Percentiles rank a stretch among this genome's conserved stretches.
These are phyloP conservation scores for Aphidius colemani DNA, from an alignment of 2,888 invertebrate genomes.

Conservation along the genomic window DNA sequence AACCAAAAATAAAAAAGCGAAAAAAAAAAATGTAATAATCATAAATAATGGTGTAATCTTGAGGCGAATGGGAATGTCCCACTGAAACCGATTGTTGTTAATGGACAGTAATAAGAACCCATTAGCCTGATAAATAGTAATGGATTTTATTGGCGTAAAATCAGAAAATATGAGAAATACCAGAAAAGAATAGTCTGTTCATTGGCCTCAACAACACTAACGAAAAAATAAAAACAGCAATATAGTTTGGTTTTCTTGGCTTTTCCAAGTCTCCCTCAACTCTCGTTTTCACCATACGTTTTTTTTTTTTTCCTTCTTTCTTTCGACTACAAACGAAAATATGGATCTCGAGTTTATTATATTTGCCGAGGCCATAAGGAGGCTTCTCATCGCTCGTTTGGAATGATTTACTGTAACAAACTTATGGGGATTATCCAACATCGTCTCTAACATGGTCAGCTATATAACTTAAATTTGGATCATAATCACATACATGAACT, in stretches of 20 bases:
- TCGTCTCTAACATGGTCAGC: neutral
- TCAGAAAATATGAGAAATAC: constrained; percentile 57
- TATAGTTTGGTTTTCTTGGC: constrained; percentile 25
- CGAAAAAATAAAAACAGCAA: neutral
- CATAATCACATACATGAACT: no score
- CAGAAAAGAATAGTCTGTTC: constrained; percentile 34
- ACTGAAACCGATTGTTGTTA: constrained; percentile 54
- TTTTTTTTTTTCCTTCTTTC: constrained; percentile 43
- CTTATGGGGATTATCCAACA: no score
- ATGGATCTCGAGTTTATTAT: constrained; percentile 59
- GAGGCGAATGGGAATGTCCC: neutral
- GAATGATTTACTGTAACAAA: constrained; percentile 15
- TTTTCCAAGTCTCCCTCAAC: constrained; percentile 17
- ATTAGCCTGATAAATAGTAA: constrained; percentile 61
- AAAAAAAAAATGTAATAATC: no score
- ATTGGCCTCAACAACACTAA: constrained; percentile 12
- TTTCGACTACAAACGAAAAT: constrained; percentile 53
- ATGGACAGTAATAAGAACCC: constrained; percentile 57
- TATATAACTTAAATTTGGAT: neutral
- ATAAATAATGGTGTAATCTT: constrained; percentile 6
- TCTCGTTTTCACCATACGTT: constrained; percentile 43
- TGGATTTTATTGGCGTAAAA: constrained; percentile 60
- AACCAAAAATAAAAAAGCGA: no score
- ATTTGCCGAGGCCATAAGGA: constrained; percentile 57
- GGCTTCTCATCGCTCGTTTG: constrained; percentile 56